These are phyloP conservation scores for Dryadula phaetusa DNA, from an alignment of 2,888 invertebrate genomes.

Conservation along the genomic window DNA sequence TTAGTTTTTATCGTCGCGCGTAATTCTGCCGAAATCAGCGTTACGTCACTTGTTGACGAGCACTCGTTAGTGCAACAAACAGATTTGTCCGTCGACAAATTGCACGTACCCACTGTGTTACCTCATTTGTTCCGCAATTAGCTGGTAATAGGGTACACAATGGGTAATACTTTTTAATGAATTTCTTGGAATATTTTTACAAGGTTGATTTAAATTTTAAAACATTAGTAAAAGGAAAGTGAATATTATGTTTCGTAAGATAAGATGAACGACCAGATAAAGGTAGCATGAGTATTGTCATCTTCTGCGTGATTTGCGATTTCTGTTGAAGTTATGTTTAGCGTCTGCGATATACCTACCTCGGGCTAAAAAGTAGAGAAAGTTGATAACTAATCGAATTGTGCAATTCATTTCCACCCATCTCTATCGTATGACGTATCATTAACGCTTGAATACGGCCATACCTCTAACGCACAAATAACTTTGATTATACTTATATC, in stretches of 20 bases:
- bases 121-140: conserved; percentile 63
- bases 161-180: background rate
- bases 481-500: conserved; percentile 33
- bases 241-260: conserved; percentile 5
- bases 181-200: background rate
- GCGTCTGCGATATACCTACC: conserved; percentile 18
- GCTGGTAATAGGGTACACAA: conserved; percentile 14
- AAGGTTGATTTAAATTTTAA: background rate
- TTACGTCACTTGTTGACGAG: conserved; percentile 61
- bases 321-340: conserved; percentile 9
- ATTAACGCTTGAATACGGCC: conserved; percentile 23
- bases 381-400: conserved; percentile 40
- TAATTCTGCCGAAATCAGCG: conserved; percentile 70
- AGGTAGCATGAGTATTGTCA: conserved; percentile 7
- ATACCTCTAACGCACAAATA: conserved; percentile 28
- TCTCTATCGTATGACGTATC: conserved; percentile 28
- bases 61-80: conserved; percentile 56
- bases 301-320: conserved; percentile 24
- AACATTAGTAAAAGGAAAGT: background rate
- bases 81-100: conserved; percentile 50
- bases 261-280: conserved; percentile 12
- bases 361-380: conserved; percentile 36
- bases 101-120: conserved; percentile 61
- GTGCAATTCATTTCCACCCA: conserved; percentile 38
- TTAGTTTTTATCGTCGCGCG: conserved; percentile 67